Evolutionary conservation across 2,113 vertebrate species (phyloP), one percentile per base, ranked within the genome.

Genomic region (Cygnus buccinator): DNA sequence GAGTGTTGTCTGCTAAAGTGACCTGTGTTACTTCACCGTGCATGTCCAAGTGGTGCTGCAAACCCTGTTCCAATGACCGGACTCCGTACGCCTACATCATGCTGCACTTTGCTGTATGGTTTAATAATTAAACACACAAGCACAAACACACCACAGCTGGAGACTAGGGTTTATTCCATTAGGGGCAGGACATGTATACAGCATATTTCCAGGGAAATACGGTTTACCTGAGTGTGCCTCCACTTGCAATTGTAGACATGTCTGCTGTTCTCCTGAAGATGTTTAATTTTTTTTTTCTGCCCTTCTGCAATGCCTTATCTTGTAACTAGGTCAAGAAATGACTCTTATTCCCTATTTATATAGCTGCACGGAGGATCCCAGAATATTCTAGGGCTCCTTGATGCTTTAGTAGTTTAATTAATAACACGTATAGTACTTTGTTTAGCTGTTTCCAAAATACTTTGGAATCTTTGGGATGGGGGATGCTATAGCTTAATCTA

Each of bases 11-110:
- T 58, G 0, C 50, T 41, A 3, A 0, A 43, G 35, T 4, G 22
- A 43, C 29, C 17, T 19, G 0, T 2, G 3, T 28, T 22, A n/a
- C 22, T 33, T 39, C 15, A 57, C 50, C 0, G 0, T 5, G 21
- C 13, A 1, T 35, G 28, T 6, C 73, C 37, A 46, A 46, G 18
- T 8, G 1, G 19, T 44, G n/a, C 77, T 87, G 52, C 55, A 58
- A 33, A 76, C 22, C 13, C 35, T 3, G 4, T 44, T 71, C 41
- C 65, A 26, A 14, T 31, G 33, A 55, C 17, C 35, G 35, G 62
- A 29, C 16, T n/a, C 61, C 17, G 9, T 43, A 33, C 28, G 63
- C 70, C 41, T 22, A 13, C 52, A 35, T n/a, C 4, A 1, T 29
- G n/a, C 46, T 71, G 28, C 37, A 21, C 31, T 74, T 78, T 41